A percentile compares a stretch with the other conserved stretches of the same genome.
phyloP scores from a whole-genome alignment of 2,113 vertebrate genomes.

The Otus sunia region DNA sequence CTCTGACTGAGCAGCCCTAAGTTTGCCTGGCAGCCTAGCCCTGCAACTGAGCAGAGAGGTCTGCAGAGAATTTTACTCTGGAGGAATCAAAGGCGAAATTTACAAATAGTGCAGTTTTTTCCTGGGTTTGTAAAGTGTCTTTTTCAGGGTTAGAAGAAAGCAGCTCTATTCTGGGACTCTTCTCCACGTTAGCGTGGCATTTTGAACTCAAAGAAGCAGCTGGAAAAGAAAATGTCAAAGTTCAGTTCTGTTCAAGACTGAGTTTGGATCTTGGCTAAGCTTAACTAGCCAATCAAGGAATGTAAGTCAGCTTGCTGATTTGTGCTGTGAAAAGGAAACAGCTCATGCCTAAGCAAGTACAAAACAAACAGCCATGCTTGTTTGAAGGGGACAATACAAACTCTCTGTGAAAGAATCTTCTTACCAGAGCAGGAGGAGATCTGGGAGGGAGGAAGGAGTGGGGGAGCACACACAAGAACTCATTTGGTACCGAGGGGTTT shows the following conservation, averaged over 20 bases:
- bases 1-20: neutral
- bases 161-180: neutral
- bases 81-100: neutral
- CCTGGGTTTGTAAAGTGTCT: neutral
- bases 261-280: neutral
- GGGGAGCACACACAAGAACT: neutral
- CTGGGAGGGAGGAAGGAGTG: neutral
- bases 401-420: neutral
- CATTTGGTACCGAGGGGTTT: neutral
- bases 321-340: neutral
- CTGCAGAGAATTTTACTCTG: neutral
- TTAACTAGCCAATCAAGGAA: neutral
- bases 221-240: slow-evolving; percentile 25
- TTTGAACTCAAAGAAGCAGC: slow-evolving; percentile 2
- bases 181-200: rapidly evolving
- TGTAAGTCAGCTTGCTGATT: neutral
- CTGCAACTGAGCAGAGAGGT: neutral
- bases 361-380: neutral
- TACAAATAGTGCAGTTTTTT: neutral
- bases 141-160: neutral
- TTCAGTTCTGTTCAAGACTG: neutral
- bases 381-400: neutral
- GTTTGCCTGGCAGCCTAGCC: neutral
- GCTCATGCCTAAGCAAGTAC: neutral
- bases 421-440: neutral